Evolutionary conservation across 1,140 invertebrate species (phyloP).

Genomic region (Zeugodacus cucurbitae): DNA sequence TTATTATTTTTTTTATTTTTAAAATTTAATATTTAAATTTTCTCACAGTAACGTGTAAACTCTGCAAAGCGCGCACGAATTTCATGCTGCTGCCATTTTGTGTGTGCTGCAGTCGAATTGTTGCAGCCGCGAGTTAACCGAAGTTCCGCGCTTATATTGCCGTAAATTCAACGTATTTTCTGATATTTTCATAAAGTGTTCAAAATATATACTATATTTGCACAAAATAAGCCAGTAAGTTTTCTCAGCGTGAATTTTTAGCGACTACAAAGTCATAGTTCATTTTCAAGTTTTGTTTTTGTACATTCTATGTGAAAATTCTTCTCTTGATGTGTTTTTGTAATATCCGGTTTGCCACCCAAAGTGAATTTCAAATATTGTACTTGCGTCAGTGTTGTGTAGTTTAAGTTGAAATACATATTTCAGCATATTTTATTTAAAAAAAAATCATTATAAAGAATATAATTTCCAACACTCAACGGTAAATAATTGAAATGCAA

Average conservation of each 20-base stretch:
- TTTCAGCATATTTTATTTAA: neutral
- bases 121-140: too few relatives aligned
- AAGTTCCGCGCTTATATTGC: neutral
- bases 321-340: neutral
- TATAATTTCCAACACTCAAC: neutral
- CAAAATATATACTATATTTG: neutral
- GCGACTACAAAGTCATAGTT: neutral
- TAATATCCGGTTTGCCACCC: neutral
- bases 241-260: neutral
- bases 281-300: constrained; percentile 1
- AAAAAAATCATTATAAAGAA: neutral
- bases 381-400: constrained; percentile 27
- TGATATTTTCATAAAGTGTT: neutral
- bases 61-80: too few relatives aligned
- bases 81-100: neutral
- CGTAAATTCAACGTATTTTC: neutral
- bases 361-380: constrained; percentile 11
- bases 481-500: neutral
- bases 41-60: too few relatives aligned
- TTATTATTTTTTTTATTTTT: too few relatives aligned
- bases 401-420: neutral
- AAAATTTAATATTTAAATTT: neutral
- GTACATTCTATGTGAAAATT: constrained; percentile 21
- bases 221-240: neutral
- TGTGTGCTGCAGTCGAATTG: neutral